Evolutionary conservation across 1,140 invertebrate species (phyloP), one percentile per base, ranked within the genome.

Genomic region (Choristoneura fumiferana): DNA sequence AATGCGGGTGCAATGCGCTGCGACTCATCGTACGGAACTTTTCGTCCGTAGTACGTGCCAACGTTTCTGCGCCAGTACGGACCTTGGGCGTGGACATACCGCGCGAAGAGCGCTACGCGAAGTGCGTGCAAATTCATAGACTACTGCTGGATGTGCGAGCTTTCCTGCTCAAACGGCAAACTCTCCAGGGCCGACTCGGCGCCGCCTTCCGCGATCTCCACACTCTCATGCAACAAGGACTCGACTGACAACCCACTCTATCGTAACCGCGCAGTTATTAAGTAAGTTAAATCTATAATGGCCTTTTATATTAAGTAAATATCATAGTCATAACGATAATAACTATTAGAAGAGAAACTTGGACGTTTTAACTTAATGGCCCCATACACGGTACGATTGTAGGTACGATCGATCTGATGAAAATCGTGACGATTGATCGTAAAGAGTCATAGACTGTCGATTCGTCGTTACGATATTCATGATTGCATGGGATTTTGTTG

Each of bases 11-110:
- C 81, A 93, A 95, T 71, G 94, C 96, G 5, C 86, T 99, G 38
- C 94, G 96, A 74, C 90, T 99, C 45, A 97, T 99, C 62, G 90
- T 99, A 58, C 94, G 95, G 68, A 98, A 98, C 82, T 98, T 99
- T 85, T 95, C 95, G 53, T 93, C 95, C 2, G 95, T 98, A 54
- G 99, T 99, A 57, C 97, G 97, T 74, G 94, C 94, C 33, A 99
- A 98, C 79, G 93, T 97, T 13, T 92, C 95, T 60, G 94, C 95
- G n/a, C 94, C 96, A 0, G 92, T 95, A 15, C 94, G 96, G 58
- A 94, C 94, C 12, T 92, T 97, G 40, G 97, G 97, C 4, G 97
- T 98, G 0, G 98, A 99, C 87, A 96, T 99, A 60, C 94, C 96
- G 0, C 92, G 97, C 58, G 98, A 99, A 89, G 98, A 99, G 91